These are phyloP conservation scores for Sakesphorus luctuosus DNA, from an alignment of 2,113 vertebrate species.

Conservation along the genomic window DNA sequence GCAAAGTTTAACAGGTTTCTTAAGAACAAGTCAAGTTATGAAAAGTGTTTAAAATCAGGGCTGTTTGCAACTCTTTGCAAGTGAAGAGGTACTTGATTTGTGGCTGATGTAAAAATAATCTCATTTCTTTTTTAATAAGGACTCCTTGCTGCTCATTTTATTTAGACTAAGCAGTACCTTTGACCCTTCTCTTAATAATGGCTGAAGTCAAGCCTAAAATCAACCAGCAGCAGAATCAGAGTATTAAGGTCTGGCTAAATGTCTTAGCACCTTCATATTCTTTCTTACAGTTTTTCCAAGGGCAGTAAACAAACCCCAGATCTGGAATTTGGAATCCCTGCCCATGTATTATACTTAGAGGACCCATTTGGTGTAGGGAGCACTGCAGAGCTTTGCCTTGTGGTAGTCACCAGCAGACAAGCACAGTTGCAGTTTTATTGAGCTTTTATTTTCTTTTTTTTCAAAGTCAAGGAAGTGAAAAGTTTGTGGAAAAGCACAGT, in stretches of 20 bases:
- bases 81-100: neutral
- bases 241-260: neutral
- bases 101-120: neutral
- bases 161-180: neutral
- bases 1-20: neutral
- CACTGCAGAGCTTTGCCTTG: neutral
- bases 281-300: neutral
- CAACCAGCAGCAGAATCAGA: neutral
- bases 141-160: neutral
- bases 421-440: conserved; percentile 7
- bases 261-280: neutral
- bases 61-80: neutral
- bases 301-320: neutral
- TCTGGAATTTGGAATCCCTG: neutral
- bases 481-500: neutral
- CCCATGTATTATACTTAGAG: rapidly evolving
- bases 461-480: neutral
- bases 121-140: neutral
- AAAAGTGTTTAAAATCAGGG: neutral
- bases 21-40: rapidly evolving
- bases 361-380: neutral
- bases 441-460: conserved; percentile 41
- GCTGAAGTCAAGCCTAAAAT: neutral
- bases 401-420: neutral
- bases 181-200: neutral